A percentile compares a stretch with the other conserved stretches of the same genome.
Evolutionary conservation across 2,797 vertebrate genomes (phyloP).

Genomic region (Cuniculus paca): DNA sequence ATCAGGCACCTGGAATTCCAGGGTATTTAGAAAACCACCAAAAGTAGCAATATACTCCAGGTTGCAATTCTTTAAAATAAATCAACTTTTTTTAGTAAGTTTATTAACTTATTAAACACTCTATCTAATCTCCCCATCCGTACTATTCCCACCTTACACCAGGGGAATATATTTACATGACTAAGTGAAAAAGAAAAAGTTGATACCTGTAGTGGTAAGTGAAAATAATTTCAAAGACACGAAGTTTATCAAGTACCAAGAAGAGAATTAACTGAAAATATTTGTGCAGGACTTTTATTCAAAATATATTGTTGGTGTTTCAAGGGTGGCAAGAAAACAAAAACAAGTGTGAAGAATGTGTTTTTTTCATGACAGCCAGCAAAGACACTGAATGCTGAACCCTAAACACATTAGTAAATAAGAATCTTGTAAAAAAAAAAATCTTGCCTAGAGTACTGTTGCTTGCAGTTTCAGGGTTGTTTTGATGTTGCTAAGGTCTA

Average conservation of each 20-base stretch:
- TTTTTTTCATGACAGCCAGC: constrained; percentile 1
- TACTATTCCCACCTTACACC: background rate
- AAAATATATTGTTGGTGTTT: background rate
- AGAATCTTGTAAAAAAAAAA: no score
- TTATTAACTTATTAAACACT: background rate
- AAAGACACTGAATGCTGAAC: background rate
- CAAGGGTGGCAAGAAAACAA: background rate
- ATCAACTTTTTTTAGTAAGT: background rate
- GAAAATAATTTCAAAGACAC: background rate
- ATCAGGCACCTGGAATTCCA: background rate
- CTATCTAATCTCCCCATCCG: background rate
- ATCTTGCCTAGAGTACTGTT: background rate
- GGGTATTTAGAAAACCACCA: background rate
- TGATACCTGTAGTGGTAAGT: background rate
- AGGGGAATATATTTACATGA: background rate
- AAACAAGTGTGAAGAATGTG: background rate
- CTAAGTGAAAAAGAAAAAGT: background rate
- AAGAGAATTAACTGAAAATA: background rate
- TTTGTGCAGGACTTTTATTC: background rate
- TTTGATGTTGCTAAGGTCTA: background rate
- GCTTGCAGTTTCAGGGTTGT: background rate
- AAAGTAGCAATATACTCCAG: background rate
- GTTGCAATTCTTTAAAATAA: background rate
- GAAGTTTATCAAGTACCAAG: background rate
- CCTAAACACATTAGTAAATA: background rate